These are phyloP conservation scores for Mareca strepera DNA, from an alignment of 2,797 vertebrate genomes.

Conservation along the genomic window DNA sequence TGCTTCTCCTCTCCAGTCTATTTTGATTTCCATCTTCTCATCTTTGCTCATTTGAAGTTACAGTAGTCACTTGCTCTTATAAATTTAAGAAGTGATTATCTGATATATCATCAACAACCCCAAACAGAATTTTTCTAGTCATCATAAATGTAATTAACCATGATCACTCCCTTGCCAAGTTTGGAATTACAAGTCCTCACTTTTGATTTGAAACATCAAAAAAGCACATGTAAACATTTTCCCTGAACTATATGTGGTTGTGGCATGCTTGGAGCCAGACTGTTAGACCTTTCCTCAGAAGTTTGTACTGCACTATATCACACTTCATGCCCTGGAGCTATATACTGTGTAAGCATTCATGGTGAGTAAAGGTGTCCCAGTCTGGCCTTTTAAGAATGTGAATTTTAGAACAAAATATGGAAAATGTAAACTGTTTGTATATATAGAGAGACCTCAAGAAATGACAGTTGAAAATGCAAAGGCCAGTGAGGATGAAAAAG, in stretches of 20 bases:
- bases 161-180: background rate
- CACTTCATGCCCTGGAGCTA: background rate
- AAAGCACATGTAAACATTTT: background rate
- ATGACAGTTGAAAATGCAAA: background rate
- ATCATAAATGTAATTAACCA: background rate
- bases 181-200: background rate
- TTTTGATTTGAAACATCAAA: constrained; percentile 4
- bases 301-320: background rate
- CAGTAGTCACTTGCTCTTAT: background rate
- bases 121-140: background rate
- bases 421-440: background rate
- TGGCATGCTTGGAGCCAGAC: background rate
- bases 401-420: background rate
- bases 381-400: background rate
- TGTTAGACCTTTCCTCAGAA: background rate
- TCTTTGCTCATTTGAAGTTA: background rate
- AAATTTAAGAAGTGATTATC: background rate
- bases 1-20: background rate
- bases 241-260: background rate
- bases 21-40: background rate
- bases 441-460: background rate
- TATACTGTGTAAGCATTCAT: background rate
- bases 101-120: background rate
- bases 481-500: background rate
- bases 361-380: background rate